phyloP scores from a whole-genome alignment of 2,113 vertebrate genomes.

The Okapia johnstoni region DNA sequence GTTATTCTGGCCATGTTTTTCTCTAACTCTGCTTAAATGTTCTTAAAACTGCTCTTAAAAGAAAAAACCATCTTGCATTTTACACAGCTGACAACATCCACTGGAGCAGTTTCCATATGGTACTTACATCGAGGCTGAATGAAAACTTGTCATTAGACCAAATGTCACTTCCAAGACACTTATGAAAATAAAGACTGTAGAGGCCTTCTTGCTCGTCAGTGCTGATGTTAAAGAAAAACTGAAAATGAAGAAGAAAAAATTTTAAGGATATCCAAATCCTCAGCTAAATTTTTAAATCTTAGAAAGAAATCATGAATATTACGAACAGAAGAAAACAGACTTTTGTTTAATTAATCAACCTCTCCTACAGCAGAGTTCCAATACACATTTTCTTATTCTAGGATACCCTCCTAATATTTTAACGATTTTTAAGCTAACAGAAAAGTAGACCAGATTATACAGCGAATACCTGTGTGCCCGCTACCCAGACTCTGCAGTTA shows the following conservation, averaged over 20 bases:
- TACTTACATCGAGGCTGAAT: slow-evolving; percentile 89
- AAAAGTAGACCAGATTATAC: fast-evolving
- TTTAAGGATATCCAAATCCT: not conserved
- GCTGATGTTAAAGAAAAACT: slow-evolving; percentile 89
- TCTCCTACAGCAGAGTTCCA: not conserved
- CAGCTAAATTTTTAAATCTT: not conserved
- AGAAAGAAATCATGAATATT: not conserved
- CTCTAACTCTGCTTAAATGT: not conserved
- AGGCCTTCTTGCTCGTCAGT: slow-evolving; percentile 86
- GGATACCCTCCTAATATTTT: not conserved
- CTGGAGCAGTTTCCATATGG: not conserved
- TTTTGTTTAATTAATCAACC: not conserved
- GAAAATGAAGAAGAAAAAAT: slow-evolving; percentile 46
- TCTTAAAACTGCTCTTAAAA: not conserved
- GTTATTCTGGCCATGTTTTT: not conserved
- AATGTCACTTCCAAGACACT: slow-evolving; percentile 71
- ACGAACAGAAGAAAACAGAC: not conserved
- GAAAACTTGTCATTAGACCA: slow-evolving; percentile 12
- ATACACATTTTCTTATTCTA: not conserved
- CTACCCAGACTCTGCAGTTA: not conserved
- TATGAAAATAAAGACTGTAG: slow-evolving; percentile 91
- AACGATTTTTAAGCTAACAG: not conserved
- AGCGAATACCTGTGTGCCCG: fast-evolving
- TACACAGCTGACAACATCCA: not conserved
- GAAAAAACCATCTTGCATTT: not conserved